Percentiles rank a stretch among this genome's conserved stretches.
Evolutionary conservation across 2,888 invertebrate species (phyloP).

Genomic region (Pimpla rufipes): DNA sequence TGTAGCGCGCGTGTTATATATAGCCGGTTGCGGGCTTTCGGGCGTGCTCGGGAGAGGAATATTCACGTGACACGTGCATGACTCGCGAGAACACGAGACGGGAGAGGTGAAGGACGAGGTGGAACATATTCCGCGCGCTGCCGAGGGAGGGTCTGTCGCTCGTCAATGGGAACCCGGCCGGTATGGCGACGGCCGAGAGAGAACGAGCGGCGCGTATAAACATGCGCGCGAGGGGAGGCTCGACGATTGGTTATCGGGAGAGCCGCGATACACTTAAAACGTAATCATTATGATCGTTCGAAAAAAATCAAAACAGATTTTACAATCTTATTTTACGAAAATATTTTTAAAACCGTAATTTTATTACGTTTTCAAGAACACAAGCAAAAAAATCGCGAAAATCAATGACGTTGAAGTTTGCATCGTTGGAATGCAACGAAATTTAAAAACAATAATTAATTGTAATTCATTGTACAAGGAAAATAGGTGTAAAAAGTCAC

Average conservation of each 20-base stretch:
- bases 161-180: background rate
- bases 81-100: conserved; percentile 30
- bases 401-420: no score
- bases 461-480: no score
- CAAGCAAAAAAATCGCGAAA: no score
- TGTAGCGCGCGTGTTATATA: background rate
- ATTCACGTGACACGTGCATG: conserved; percentile 27
- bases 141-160: conserved; percentile 5
- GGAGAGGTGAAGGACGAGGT: conserved; percentile 18
- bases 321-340: no score
- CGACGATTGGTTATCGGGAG: background rate
- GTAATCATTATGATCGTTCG: background rate
- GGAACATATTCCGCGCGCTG: conserved; percentile 12
- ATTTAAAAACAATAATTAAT: no score
- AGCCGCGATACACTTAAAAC: background rate
- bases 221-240: background rate
- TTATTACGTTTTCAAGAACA: no score
- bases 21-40: conserved; percentile 8
- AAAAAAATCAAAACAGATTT: background rate
- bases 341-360: no score
- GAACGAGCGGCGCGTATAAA: background rate
- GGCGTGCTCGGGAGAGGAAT: conserved; percentile 15
- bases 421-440: no score
- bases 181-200: conserved; percentile 2
- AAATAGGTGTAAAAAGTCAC: no score